These are phyloP conservation scores for Lasius platythorax DNA, from an alignment of 2,888 invertebrate species.

Conservation along the genomic window DNA sequence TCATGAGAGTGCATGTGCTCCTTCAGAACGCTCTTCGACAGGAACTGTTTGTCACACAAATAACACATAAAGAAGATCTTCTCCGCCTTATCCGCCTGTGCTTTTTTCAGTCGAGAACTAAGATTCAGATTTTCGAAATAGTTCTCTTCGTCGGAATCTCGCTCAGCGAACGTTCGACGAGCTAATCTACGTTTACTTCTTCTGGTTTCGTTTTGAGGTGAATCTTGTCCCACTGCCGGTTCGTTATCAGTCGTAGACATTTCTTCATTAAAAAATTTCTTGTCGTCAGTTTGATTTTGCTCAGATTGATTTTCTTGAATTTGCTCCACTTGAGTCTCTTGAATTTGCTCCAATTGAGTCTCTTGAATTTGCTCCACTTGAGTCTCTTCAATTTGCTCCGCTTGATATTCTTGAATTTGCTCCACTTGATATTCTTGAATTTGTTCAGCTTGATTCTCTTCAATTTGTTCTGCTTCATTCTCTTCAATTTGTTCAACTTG, in stretches of 20 bases:
- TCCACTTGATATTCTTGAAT: neutral
- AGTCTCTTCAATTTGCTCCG: neutral
- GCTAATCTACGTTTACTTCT: slow-evolving; percentile 77
- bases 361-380: slow-evolving; percentile 17
- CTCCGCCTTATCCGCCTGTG: slow-evolving; percentile 77
- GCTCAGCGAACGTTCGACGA: slow-evolving; percentile 64
- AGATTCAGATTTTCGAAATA: slow-evolving; percentile 84
- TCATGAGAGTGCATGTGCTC: slow-evolving; percentile 85
- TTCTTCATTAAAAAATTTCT: neutral
- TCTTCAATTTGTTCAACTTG: neutral
- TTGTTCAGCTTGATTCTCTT: slow-evolving; percentile 21
- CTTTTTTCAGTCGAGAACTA: slow-evolving; percentile 81
- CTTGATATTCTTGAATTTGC: neutral
- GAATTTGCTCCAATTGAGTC: too few relatives aligned
- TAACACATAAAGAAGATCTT: slow-evolving; percentile 83
- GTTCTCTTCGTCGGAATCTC: slow-evolving; percentile 81
- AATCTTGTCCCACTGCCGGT: slow-evolving; percentile 25
- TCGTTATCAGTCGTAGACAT: neutral
- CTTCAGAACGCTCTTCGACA: slow-evolving; percentile 82
- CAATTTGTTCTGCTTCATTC: neutral
- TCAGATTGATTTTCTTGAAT: slow-evolving; percentile 15
- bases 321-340: neutral
- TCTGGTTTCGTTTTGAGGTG: slow-evolving; percentile 71
- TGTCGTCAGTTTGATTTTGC: neutral
- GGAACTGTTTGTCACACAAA: slow-evolving; percentile 83